A percentile compares a stretch with the other conserved stretches of the same genome.
These are phyloP conservation scores for Crotalus viridis DNA, from an alignment of 2,113 vertebrate species.

Conservation along the genomic window DNA sequence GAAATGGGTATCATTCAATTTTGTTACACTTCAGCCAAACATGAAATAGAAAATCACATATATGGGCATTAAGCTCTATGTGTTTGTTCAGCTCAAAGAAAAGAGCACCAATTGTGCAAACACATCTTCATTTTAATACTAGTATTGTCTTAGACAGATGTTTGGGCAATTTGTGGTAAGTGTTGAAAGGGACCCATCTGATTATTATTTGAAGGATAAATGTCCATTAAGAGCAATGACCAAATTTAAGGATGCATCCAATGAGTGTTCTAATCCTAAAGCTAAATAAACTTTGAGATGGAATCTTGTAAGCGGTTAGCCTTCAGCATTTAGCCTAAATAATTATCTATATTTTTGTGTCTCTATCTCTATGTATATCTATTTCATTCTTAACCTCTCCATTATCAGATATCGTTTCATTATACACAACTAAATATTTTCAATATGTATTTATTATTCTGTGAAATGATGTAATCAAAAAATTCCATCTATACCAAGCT, in stretches of 20 bases:
- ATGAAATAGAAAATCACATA: conserved; percentile 3
- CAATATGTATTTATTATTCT: neutral
- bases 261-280: neutral
- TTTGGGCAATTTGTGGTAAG: conserved; percentile 1
- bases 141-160: neutral
- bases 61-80: conserved; percentile 19
- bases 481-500: neutral
- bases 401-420: neutral
- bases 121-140: neutral
- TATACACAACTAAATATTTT: neutral
- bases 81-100: neutral
- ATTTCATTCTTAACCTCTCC: rapidly evolving
- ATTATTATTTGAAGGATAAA: conserved; percentile 48
- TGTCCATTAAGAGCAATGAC: conserved; percentile 36
- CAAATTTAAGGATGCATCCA: conserved; percentile 33
- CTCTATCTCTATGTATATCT: neutral
- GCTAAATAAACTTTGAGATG: conserved; percentile 34
- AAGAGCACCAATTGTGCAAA: neutral
- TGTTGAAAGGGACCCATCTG: conserved; percentile 41
- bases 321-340: conserved; percentile 38
- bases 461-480: neutral
- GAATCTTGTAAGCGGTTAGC: conserved; percentile 20
- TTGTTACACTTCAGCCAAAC: conserved; percentile 2
- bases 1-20: conserved; percentile 14
- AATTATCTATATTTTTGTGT: neutral